These are phyloP conservation scores for Bombus waltoni DNA, from an alignment of 1,140 invertebrate species.

Conservation along the genomic window DNA sequence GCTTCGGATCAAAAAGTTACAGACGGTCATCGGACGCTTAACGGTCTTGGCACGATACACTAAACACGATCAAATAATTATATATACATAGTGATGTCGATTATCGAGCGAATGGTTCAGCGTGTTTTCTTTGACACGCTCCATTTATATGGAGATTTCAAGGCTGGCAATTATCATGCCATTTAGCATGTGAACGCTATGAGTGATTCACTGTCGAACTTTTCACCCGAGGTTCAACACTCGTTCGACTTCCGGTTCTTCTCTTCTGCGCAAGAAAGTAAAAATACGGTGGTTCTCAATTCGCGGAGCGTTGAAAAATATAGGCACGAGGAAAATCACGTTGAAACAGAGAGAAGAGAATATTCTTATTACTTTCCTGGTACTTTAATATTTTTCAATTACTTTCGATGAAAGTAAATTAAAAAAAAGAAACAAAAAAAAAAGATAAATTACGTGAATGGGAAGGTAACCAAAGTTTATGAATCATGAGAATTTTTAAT, in stretches of 20 bases:
- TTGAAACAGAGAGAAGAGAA: background rate
- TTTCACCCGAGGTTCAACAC: constrained; percentile 3
- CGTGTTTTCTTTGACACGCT: background rate
- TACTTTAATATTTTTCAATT: too few species aligned
- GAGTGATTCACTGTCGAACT: constrained; percentile 36
- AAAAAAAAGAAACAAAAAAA: too few species aligned
- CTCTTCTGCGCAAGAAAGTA: background rate
- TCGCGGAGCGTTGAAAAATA: background rate
- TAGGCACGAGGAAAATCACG: background rate
- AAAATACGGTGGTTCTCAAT: background rate
- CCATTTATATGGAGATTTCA: constrained; percentile 28
- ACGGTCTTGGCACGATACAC: too few species aligned
- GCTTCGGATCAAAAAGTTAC: too few species aligned
- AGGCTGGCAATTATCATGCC: constrained; percentile 12
- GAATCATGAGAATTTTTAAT: too few species aligned
- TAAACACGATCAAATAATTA: background rate
- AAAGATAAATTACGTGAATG: too few species aligned
- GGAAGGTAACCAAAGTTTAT: too few species aligned
- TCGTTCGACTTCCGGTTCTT: constrained; percentile 6
- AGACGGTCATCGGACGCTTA: too few species aligned
- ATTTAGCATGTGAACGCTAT: background rate
- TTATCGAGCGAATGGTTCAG: background rate
- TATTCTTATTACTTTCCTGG: too few species aligned
- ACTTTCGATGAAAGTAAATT: too few species aligned
- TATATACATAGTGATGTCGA: background rate